These are phyloP conservation scores for Marcusenius ussheri DNA, from an alignment of 2,113 vertebrate genomes.

Conservation along the genomic window DNA sequence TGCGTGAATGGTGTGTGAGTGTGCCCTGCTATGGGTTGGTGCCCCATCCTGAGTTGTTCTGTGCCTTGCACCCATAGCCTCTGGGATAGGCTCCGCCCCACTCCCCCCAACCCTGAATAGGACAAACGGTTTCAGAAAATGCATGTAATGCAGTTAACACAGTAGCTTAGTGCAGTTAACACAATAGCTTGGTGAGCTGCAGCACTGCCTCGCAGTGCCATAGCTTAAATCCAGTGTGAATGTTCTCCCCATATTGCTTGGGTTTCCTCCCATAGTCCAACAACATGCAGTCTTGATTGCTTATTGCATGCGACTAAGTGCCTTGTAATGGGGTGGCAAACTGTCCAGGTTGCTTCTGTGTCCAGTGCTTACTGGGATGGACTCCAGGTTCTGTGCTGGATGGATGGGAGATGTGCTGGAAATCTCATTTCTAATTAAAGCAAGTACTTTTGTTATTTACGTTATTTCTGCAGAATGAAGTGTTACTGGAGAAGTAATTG, in stretches of 20 bases:
- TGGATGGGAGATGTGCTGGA: neutral
- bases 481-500: neutral
- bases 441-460: neutral
- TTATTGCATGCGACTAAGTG: neutral
- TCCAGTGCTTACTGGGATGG: neutral
- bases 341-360: neutral
- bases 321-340: neutral
- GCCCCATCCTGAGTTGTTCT: too few relatives aligned
- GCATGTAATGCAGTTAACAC: neutral
- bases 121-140: too few relatives aligned
- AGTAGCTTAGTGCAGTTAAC: neutral
- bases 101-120: too few relatives aligned
- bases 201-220: neutral
- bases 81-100: too few relatives aligned
- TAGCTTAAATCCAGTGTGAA: neutral
- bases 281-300: neutral
- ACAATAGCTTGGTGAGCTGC: neutral
- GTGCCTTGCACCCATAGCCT: too few relatives aligned
- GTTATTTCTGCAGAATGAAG: neutral
- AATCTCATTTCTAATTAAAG: neutral
- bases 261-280: neutral
- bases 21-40: too few relatives aligned
- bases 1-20: too few relatives aligned
- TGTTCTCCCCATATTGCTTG: neutral
- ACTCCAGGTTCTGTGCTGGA: neutral